Conservation (phyloP, 2,888 invertebrate species). For the Chrysolina haemoptera region DNA sequence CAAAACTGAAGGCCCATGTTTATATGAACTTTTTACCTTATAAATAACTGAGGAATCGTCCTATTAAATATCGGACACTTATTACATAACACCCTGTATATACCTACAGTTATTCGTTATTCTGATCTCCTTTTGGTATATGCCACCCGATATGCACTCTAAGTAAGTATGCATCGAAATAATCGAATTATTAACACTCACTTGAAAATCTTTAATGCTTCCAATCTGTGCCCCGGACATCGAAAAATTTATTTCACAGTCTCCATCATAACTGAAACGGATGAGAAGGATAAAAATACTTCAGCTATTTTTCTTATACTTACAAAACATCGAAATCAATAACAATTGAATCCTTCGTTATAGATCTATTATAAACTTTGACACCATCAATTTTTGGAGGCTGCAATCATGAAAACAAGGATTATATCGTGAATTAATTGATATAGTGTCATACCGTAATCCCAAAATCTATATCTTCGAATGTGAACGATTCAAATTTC, state of each 20-base stretch:
- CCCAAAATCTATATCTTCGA: slow-evolving; percentile 63
- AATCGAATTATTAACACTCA: slow-evolving; percentile 57
- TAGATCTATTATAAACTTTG: slow-evolving; percentile 94
- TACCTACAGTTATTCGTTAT: too few relatives aligned
- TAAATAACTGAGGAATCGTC: too few relatives aligned
- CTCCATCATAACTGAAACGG: slow-evolving; percentile 87
- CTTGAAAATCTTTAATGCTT: slow-evolving; percentile 85
- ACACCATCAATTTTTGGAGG: slow-evolving; percentile 94
- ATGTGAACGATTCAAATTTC: slow-evolving; percentile 61
- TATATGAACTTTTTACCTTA: too few relatives aligned
- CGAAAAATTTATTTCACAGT: slow-evolving; percentile 93
- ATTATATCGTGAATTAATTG: neutral
- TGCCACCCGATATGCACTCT: too few relatives aligned
- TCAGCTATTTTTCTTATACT: slow-evolving; percentile 66
- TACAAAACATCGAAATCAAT: slow-evolving; percentile 95
- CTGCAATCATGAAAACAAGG: slow-evolving; percentile 70
- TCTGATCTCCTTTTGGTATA: too few relatives aligned
- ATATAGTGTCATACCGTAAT: slow-evolving; percentile 50
- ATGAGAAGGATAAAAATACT: neutral
- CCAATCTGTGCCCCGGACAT: slow-evolving; percentile 83
- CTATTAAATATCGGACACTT: too few relatives aligned
- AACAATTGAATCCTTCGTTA: slow-evolving; percentile 92
- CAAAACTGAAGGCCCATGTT: too few relatives aligned
- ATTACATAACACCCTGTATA: too few relatives aligned
- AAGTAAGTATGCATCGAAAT: too few relatives aligned